Evolutionary conservation across 2,888 invertebrate species (phyloP).

Genomic region (Spilosoma lubricipeda): DNA sequence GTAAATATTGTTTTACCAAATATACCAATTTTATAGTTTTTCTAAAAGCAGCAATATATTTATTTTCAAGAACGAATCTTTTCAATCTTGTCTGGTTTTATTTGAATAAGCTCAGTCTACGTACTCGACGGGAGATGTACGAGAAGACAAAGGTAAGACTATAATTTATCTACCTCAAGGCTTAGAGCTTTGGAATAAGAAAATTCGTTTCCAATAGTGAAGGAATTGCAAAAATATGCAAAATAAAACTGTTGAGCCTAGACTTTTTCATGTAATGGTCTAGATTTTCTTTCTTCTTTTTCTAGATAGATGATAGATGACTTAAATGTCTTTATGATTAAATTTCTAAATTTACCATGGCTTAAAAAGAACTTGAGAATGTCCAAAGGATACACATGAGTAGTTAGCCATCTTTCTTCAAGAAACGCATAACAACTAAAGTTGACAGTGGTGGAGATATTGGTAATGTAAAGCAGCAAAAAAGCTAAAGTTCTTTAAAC

Average conservation of each 20-base stretch:
- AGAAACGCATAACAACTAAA: too few species aligned
- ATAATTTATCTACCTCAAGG: not conserved
- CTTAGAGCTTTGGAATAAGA: not conserved
- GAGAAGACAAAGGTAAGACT: conserved; percentile 2
- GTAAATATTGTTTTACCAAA: not conserved
- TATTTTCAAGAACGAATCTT: not conserved
- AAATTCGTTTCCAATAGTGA: not conserved
- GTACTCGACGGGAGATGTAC: not conserved
- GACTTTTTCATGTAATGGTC: not conserved
- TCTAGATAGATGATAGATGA: too few species aligned
- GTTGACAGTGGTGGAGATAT: too few species aligned
- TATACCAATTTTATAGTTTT: not conserved
- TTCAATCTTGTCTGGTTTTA: not conserved
- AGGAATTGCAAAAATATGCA: not conserved
- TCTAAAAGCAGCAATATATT: not conserved
- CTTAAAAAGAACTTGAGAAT: too few species aligned
- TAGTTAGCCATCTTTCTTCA: too few species aligned
- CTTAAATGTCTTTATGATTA: too few species aligned
- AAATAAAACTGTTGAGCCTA: not conserved
- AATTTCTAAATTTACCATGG: too few species aligned
- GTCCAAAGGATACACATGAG: too few species aligned
- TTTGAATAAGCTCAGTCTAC: not conserved
- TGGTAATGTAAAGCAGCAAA: too few species aligned
- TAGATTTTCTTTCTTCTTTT: too few species aligned
- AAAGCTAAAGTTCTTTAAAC: too few species aligned